Evolutionary conservation across 2,113 vertebrate species (phyloP).

Genomic region (Potamarius usumacintae): DNA sequence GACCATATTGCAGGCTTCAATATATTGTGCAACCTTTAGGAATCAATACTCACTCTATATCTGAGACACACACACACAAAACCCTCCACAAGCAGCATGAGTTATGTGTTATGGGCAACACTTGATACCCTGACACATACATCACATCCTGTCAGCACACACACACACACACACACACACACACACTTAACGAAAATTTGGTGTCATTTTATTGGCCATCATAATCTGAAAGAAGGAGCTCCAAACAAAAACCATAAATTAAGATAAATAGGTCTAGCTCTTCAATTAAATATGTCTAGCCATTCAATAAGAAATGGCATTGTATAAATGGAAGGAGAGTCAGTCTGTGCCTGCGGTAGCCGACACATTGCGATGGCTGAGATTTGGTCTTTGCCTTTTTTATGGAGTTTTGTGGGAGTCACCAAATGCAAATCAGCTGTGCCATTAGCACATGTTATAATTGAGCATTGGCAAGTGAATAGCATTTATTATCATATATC

Average conservation of each 20-base stretch:
- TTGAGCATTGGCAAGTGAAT: neutral
- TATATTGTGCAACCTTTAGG: slow-evolving; percentile 6
- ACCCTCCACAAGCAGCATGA: neutral
- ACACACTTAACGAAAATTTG: neutral
- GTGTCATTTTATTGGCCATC: neutral
- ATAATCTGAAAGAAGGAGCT: neutral
- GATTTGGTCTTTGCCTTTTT: neutral
- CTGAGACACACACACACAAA: neutral
- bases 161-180: slow-evolving; percentile 19
- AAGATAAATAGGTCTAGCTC: neutral
- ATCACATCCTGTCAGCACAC: slow-evolving; percentile 27
- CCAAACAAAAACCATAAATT: neutral
- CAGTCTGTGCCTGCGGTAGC: neutral
- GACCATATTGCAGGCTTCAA: neutral
- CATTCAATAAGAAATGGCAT: neutral
- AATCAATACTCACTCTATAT: neutral
- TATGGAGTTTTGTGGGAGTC: neutral
- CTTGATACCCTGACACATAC: slow-evolving; percentile 14
- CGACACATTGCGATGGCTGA: neutral
- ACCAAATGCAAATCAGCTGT: neutral
- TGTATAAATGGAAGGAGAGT: neutral
- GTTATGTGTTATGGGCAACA: slow-evolving; percentile 15
- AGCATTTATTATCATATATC: neutral
- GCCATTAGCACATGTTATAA: neutral
- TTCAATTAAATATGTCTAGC: neutral